Conservation (phyloP, 2,113 vertebrate genomes). For the Oplegnathus fasciatus region DNA sequence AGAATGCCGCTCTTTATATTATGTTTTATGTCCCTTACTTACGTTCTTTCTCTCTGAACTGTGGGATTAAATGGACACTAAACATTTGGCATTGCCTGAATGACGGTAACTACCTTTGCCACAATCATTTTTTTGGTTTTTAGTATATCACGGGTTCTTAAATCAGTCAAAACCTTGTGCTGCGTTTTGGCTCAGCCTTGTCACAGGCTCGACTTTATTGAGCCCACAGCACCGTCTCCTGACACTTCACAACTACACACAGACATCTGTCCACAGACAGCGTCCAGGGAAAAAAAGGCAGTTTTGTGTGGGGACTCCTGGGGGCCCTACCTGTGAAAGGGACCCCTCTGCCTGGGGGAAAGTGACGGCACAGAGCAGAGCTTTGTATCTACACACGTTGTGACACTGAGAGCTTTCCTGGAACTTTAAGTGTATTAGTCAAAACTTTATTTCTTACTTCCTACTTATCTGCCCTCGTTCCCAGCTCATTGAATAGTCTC, state of each 20-base stretch:
- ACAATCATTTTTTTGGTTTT: too few relatives aligned
- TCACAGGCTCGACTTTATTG: too few relatives aligned
- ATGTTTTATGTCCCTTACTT: not conserved
- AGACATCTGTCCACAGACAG: not conserved
- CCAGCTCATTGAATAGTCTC: not conserved
- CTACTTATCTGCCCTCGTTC: not conserved
- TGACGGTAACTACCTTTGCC: too few relatives aligned
- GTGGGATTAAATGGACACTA: not conserved
- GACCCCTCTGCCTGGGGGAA: slow-evolving; percentile 12
- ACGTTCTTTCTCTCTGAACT: too few relatives aligned
- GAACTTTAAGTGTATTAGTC: slow-evolving; percentile 6
- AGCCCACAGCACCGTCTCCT: too few relatives aligned
- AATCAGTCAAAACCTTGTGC: not conserved
- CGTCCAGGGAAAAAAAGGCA: not conserved
- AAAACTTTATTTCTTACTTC: not conserved
- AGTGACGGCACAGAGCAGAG: slow-evolving; percentile 18
- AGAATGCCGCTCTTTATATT: not conserved
- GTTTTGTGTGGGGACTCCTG: slow-evolving; percentile 1
- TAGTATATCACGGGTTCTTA: not conserved
- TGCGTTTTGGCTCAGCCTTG: not conserved
- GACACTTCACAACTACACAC: too few relatives aligned
- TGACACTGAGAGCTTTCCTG: slow-evolving; percentile 40
- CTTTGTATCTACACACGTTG: not conserved
- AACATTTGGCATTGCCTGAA: not conserved
- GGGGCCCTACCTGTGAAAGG: slow-evolving; percentile 6